Percentiles rank a stretch among this genome's conserved stretches.
Evolutionary conservation across 53 echinoderm and acorn worm species (phyloP).

Genomic region (Temnopleurus reevesii): DNA sequence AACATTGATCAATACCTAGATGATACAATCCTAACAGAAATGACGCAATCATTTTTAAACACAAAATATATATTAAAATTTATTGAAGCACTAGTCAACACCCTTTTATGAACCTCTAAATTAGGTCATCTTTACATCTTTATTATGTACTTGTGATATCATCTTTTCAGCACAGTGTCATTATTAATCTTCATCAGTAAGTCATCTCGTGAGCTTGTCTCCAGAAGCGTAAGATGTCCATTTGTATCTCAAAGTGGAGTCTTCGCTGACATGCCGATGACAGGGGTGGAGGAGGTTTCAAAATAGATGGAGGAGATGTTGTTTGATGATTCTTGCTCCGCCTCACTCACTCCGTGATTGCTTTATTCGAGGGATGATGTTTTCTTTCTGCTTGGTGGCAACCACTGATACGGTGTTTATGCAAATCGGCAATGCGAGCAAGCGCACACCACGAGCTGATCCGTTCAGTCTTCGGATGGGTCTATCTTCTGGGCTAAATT

Average conservation of each 20-base stretch:
- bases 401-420: conserved; percentile 35
- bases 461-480: neutral
- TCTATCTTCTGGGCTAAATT: neutral
- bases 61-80: no score
- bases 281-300: neutral
- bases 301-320: neutral
- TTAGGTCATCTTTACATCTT: no score
- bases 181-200: no score
- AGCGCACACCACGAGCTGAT: neutral
- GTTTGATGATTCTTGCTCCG: conserved; percentile 51
- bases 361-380: neutral
- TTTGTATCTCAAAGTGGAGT: neutral
- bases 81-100: no score
- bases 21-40: no score
- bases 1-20: no score
- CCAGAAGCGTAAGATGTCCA: neutral
- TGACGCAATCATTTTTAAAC: no score
- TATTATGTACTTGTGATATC: no score
- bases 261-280: neutral
- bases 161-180: no score
- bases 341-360: conserved; percentile 39
- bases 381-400: conserved; percentile 23
- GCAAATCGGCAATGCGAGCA: conserved; percentile 38
- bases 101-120: no score
- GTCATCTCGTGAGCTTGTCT: no score